A percentile compares a stretch with the other conserved stretches of the same genome.
Evolutionary conservation across 1,140 invertebrate genomes (phyloP).

Genomic region (Musca domestica): DNA sequence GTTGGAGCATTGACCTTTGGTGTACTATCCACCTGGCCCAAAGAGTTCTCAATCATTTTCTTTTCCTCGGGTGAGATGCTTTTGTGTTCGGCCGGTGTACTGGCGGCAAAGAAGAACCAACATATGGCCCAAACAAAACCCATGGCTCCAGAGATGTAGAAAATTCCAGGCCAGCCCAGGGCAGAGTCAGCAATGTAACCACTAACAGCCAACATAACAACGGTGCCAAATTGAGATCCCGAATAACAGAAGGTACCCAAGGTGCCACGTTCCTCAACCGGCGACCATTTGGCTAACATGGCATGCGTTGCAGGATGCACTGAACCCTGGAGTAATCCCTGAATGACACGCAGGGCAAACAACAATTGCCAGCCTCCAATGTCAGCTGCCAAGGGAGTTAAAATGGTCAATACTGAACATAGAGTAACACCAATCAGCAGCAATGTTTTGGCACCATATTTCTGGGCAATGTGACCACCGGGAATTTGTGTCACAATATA

Average conservation of each 20-base stretch:
- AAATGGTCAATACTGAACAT: slow-evolving; percentile 55
- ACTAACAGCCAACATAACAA: slow-evolving; percentile 63
- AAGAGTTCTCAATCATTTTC: slow-evolving; percentile 61
- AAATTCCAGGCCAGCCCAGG: slow-evolving; percentile 74
- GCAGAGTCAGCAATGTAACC: slow-evolving; percentile 65
- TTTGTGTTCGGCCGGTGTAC: slow-evolving; percentile 61
- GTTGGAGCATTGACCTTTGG: slow-evolving; percentile 35
- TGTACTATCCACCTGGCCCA: slow-evolving; percentile 42
- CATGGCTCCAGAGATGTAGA: slow-evolving; percentile 71
- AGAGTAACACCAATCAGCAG: slow-evolving; percentile 35
- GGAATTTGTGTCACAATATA: slow-evolving; percentile 48
- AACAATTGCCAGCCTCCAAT: slow-evolving; percentile 61
- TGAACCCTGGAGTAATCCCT: slow-evolving; percentile 78
- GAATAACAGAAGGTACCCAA: slow-evolving; percentile 62
- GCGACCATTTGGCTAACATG: slow-evolving; percentile 77
- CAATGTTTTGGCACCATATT: slow-evolving; percentile 60
- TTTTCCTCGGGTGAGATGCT: slow-evolving; percentile 63
- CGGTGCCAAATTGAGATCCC: slow-evolving; percentile 72
- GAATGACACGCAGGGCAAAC: slow-evolving; percentile 63
- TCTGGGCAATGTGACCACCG: slow-evolving; percentile 44
- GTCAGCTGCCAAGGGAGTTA: slow-evolving; percentile 49
- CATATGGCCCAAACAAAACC: slow-evolving; percentile 62
- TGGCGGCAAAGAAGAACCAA: slow-evolving; percentile 66
- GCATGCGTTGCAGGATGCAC: slow-evolving; percentile 80
- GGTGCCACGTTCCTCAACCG: slow-evolving; percentile 60